Evolutionary conservation across 2,888 invertebrate genomes (phyloP), one percentile per base, ranked within the genome.

Genomic region (Parnassius orleans): DNA sequence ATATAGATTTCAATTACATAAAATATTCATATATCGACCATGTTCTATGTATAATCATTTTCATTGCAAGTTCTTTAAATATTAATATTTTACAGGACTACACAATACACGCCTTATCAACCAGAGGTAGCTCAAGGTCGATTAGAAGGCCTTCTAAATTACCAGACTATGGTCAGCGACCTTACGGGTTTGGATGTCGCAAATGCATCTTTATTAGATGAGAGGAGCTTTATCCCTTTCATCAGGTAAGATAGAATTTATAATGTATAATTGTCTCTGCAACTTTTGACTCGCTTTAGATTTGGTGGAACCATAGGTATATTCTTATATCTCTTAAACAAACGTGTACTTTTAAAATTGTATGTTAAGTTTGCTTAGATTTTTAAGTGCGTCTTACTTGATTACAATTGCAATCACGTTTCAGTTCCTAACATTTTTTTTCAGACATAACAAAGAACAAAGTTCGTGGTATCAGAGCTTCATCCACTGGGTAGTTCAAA

Each of bases 81-180:
- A 11, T 44, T 44, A 1, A 3, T 11, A 10, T 44, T 44, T 52
- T 75, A 60, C 71, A 97, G 97, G 98, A 98, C 98, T 0, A 99
- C 99, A 0, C 98, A 98, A 78, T 99, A 99, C 79, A 99, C 99
- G 0, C 99, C 99, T 0, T 99, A 99, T 84, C 99, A 99, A 84
- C 98, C 99, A 9, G 99, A 99, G 93, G 95, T 99, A 50, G 95
- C 99, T 0, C 99, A 99, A 89, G 99, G 99, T 2, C 93, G 99
- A 51, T 90, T 99, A 60, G 99, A 99, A 84, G 95, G 98, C 67
- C 92, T 99, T 14, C 93, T 99, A 11, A 99, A 99, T 88, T 99
- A 98, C 81, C 99, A 99, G 90, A 99, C 99, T 0, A 95, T 99
- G 95, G 95, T 99, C 24, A 95, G 96, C 60, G 99, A 99, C 77